Base-by-base conservation (phyloP, 2,113 vertebrate species). In the Xiphias gladius region DNA sequence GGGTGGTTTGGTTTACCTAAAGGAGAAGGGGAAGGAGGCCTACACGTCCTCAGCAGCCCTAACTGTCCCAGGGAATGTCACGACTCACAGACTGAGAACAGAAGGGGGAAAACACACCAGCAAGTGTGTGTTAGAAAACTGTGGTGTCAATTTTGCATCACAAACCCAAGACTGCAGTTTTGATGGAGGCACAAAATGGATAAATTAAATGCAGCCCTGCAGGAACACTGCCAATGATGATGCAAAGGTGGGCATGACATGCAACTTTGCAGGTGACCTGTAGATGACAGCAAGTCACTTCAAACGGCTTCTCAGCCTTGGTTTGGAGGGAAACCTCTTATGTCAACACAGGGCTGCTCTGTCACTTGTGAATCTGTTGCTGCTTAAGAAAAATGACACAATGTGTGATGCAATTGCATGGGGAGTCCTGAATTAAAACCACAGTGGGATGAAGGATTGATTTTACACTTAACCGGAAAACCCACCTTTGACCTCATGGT, bases 401-500 rank as follows among this genome's bases (percentile, higher is more conserved):
- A 54, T 48, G 67, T 2, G 24, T 50, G 80, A 82, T 12, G 2
- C 41, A 28, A 48, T 8, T 54, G 16, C 37, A 55, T 5, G 46
- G 3, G 7, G 52, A 30, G 58, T 32, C 16, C 55, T 11, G n/a
- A 54, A 32, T 50, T 2, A 46, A 73, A 22, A 16, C 39, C 39
- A 76, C 39, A 69, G 35, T 43, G 55, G 26, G 41, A 32, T 74
- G 59, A 55, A 41, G 8, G 9, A 10, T 0, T 17, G 55, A 30
- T 41, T 14, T 55, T 0, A 67, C n/a, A 19, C 4, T 24, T 0
- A 7, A 9, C 9, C n/a, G 5, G 2, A 14, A 54, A 74, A 88
- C 91, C 48, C 75, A 96, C 95, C 95, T 96, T 96, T 80, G 96
- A 96, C 85, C 96, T 95, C 94, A 96, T 74, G 70, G 94, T 95